Conservation (phyloP, 2,113 vertebrate genomes). For the Festucalex cinctus region DNA sequence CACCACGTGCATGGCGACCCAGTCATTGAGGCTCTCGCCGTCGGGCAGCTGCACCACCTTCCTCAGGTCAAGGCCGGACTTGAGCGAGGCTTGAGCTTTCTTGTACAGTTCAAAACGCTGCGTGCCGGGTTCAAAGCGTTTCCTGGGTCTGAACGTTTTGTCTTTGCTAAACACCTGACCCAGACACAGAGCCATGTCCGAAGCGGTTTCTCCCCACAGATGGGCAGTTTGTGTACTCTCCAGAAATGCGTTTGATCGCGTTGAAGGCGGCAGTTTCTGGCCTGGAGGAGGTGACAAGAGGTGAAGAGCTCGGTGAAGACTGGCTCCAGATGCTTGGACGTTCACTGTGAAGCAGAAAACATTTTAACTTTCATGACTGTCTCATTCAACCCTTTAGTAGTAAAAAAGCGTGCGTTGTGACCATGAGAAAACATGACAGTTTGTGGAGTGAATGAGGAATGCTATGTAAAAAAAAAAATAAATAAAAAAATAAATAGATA, state of each 20-base stretch:
- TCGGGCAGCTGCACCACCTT: constrained; percentile 90
- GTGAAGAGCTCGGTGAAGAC: constrained; percentile 26
- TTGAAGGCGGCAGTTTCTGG: constrained; percentile 7
- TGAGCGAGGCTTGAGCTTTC: constrained; percentile 94
- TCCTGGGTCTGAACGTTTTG: constrained; percentile 92
- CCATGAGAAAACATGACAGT: too few species aligned
- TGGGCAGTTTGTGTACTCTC: constrained; percentile 26
- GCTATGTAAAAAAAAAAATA: too few species aligned
- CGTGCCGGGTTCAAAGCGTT: constrained; percentile 91
- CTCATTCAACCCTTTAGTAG: too few species aligned
- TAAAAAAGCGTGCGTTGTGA: too few species aligned
- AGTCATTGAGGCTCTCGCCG: constrained; percentile 87
- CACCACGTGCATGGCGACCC: constrained; percentile 94
- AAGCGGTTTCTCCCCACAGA: constrained; percentile 33
- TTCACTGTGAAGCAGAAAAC: constrained; percentile 44
- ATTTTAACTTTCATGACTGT: too few species aligned
- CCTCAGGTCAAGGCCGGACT: constrained; percentile 90
- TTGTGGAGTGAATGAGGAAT: too few species aligned
- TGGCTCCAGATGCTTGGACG: background rate
- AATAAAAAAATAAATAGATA: too few species aligned
- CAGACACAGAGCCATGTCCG: constrained; percentile 87
- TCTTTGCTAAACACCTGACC: constrained; percentile 98
- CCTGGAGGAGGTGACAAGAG: constrained; percentile 20
- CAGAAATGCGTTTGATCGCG: constrained; percentile 33
- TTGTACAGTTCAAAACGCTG: constrained; percentile 95